Conservation (phyloP, 2,113 vertebrate genomes). For the Paradoxurus hermaphroditus region DNA sequence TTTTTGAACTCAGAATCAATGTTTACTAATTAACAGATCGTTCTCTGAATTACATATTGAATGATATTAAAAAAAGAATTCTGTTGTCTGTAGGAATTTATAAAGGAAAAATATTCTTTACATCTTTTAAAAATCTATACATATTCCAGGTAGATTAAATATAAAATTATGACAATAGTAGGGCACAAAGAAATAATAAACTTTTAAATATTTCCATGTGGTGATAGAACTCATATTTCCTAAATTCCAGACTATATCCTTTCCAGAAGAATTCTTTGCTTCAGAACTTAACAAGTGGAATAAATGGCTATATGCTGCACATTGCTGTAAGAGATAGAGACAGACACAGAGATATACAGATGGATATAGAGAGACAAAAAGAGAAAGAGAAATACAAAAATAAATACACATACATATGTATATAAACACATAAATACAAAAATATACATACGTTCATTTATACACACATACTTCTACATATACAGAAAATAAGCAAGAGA, state of each 20-base stretch:
- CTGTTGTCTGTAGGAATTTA: neutral
- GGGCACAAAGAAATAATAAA: slow-evolving; percentile 14
- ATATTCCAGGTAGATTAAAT: slow-evolving; percentile 17
- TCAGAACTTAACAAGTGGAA: slow-evolving; percentile 18
- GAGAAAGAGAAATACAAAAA: neutral
- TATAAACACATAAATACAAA: neutral
- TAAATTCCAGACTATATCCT: neutral
- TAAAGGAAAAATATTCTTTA: neutral
- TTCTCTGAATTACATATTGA: slow-evolving; percentile 2
- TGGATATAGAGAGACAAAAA: neutral
- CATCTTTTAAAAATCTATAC: slow-evolving; percentile 33
- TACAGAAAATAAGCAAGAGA: neutral
- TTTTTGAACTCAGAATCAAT: slow-evolving; percentile 6
- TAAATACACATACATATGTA: neutral
- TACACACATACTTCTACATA: neutral
- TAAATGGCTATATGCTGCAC: neutral
- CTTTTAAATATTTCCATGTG: slow-evolving; percentile 30
- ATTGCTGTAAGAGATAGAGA: neutral
- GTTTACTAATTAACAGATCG: neutral
- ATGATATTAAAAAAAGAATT: neutral
- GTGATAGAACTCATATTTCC: slow-evolving; percentile 2
- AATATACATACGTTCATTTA: neutral
- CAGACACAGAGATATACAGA: neutral
- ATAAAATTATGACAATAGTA: slow-evolving; percentile 13
- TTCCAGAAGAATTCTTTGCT: slow-evolving; percentile 36